These are phyloP conservation scores for Notodromas monacha DNA, from an alignment of 2,888 invertebrate species.

Conservation along the genomic window DNA sequence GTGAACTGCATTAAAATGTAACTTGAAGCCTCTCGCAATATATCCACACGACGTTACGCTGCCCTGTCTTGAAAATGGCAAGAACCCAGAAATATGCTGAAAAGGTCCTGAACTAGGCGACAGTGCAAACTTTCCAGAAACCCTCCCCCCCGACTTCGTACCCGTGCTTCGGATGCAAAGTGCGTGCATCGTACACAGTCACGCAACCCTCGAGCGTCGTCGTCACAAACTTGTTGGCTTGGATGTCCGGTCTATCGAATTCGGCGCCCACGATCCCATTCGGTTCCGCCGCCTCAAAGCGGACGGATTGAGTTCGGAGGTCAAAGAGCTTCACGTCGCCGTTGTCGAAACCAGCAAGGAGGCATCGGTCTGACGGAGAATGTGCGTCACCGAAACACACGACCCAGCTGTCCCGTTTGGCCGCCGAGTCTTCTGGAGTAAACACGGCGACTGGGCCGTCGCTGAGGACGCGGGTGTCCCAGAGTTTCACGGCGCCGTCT, in stretches of 20 bases:
- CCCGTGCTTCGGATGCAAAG: constrained; percentile 53
- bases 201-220: constrained; percentile 71
- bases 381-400: constrained; percentile 63
- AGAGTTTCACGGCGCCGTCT: constrained; percentile 73
- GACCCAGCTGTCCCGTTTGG: constrained; percentile 61
- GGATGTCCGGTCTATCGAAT: constrained; percentile 69
- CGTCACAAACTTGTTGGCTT: constrained; percentile 72
- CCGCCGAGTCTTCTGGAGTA: constrained; percentile 33
- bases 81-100: no score
- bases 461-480: constrained; percentile 77
- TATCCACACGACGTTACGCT: no score
- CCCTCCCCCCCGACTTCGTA: no score
- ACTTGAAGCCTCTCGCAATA: no score
- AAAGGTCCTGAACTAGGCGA: no score
- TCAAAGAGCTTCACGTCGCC: constrained; percentile 84
- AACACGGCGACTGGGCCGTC: constrained; percentile 61
- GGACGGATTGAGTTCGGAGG: constrained; percentile 38
- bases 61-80: no score
- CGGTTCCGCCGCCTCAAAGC: constrained; percentile 68
- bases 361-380: constrained; percentile 46
- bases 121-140: no score
- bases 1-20: no score
- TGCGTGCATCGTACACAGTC: constrained; percentile 54
- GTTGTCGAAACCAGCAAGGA: constrained; percentile 78
- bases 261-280: constrained; percentile 53